A percentile compares a stretch with the other conserved stretches of the same genome.
phyloP scores from a whole-genome alignment of 1,140 invertebrate species.

The Cataglyphis hispanica region DNA sequence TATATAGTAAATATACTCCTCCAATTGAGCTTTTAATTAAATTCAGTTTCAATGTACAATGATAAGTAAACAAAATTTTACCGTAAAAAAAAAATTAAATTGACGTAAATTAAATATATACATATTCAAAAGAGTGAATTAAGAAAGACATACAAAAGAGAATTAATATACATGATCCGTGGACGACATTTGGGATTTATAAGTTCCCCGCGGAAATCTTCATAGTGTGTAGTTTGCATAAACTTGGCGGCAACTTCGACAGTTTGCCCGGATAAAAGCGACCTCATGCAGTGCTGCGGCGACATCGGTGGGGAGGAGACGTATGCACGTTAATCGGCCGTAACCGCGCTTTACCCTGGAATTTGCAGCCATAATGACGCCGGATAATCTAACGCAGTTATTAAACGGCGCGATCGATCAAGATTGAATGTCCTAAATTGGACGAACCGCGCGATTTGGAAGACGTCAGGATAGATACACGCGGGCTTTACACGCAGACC shows the following conservation, averaged over 20 bases:
- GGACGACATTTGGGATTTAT: not conserved
- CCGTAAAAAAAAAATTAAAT: not conserved
- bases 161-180: not conserved
- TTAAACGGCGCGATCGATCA: slow-evolving; percentile 48
- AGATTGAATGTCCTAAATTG: slow-evolving; percentile 44
- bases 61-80: not conserved
- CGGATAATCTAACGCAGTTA: slow-evolving; percentile 37
- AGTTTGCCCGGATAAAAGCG: slow-evolving; percentile 35
- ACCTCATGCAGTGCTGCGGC: slow-evolving; percentile 25
- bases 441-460: not conserved
- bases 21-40: slow-evolving; percentile 18
- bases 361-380: slow-evolving; percentile 49
- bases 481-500: not conserved
- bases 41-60: not conserved
- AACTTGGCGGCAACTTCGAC: slow-evolving; percentile 26
- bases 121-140: not conserved
- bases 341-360: slow-evolving; percentile 53
- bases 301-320: not conserved
- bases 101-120: not conserved
- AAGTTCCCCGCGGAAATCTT: slow-evolving; percentile 31
- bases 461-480: not conserved
- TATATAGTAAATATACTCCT: not conserved
- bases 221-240: not conserved
- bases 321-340: slow-evolving; percentile 49
- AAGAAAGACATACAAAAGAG: not conserved